phyloP scores from a whole-genome alignment of 2,888 invertebrate species.

The Harpagoxenus sublaevis region DNA sequence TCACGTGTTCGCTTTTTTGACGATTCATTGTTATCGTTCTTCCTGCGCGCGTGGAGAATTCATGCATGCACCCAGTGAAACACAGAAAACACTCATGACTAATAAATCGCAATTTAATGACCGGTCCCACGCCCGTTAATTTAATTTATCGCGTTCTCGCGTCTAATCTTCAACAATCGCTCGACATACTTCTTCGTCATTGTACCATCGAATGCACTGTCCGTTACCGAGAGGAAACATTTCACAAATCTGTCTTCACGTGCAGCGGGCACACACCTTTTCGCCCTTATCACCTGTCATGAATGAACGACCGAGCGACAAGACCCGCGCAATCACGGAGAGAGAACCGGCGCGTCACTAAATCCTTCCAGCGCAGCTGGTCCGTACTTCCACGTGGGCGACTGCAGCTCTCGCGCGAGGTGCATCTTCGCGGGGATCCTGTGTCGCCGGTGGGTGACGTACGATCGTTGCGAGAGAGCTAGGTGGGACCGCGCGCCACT shows the following conservation, averaged over 20 bases:
- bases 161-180: conserved; percentile 7
- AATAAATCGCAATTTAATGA: background rate
- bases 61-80: background rate
- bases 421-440: conserved; percentile 43
- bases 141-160: background rate
- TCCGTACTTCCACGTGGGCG: conserved; percentile 50
- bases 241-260: conserved; percentile 22
- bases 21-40: conserved; percentile 10
- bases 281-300: conserved; percentile 23
- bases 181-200: background rate
- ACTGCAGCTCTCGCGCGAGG: conserved; percentile 31
- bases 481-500: conserved; percentile 45
- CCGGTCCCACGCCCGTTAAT: background rate
- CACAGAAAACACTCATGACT: background rate
- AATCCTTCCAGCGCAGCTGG: conserved; percentile 54
- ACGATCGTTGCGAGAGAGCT: conserved; percentile 49
- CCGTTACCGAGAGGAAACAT: conserved; percentile 1
- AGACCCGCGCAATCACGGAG: conserved; percentile 41
- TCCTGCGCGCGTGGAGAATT: background rate
- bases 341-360: conserved; percentile 47
- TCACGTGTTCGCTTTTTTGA: conserved; percentile 17
- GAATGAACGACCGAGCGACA: conserved; percentile 26
- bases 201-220: background rate
- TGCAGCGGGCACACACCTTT: background rate
- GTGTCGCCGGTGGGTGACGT: conserved; percentile 42